Base-by-base conservation (phyloP, 2,113 vertebrate genomes). In the Mobula birostris region DNA sequence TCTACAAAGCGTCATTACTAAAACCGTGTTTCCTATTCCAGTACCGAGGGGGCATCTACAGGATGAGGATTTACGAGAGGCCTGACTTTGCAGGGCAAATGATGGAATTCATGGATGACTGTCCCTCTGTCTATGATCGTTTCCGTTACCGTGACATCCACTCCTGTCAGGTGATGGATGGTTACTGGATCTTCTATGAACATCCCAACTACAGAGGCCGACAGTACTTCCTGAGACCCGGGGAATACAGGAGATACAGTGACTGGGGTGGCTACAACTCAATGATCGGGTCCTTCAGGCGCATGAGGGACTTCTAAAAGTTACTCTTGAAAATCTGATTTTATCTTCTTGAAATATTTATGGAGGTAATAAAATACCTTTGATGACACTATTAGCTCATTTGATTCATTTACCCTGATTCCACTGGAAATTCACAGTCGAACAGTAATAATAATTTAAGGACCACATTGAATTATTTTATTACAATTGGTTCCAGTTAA, bases 181-280 rank as follows among this genome's bases (percentile, higher is more conserved):
- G 83, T 87, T 61, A 87, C 27, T 87, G 83, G 83, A n/a, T 0
- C 27, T 87, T 87, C 83, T 87, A 87, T 87, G 83, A 87, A 87
- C 83, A 87, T 15, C 58, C 83, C 83, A 87, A 63, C 83, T 87
- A 87, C 58, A 87, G 83, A 63, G 56, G 83, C 12, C 83, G 56
- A 14, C 83, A 87, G 83, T 87, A 87, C 83, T 87, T 87, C 83
- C 4, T 87, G 83, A 87, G 83, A 61, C 83, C 83, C 83, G 83
- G 83, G 29, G 83, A 87, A 61, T 87, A 87, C 83, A 87, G 58
- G 83, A 87, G 58, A 87, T 87, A 61, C 83, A 63, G 27, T 63
- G 83, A 87, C 83, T 87, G 83, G 83, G 56, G 83, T 0, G 83
- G 83, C 27, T n/a, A 87, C 58, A 63, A 15, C 83, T n/a, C 83